Percentiles rank a stretch among this genome's conserved stretches.
phyloP scores from a whole-genome alignment of 2,888 invertebrate species.

The Achlya flavicornis region DNA sequence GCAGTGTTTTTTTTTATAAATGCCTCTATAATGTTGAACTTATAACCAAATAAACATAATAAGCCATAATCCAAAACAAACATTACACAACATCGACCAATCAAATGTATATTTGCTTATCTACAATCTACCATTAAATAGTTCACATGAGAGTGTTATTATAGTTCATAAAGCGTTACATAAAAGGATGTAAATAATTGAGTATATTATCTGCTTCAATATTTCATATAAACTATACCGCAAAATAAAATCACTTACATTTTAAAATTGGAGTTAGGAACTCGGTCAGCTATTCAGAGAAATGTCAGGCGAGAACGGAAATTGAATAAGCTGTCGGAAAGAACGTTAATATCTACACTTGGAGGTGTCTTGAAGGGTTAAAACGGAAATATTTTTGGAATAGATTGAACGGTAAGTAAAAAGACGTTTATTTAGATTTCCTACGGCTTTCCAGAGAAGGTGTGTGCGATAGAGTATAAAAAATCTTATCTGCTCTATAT shows the following conservation, averaged over 20 bases:
- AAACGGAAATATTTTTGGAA: constrained; percentile 1
- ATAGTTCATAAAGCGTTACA: not conserved
- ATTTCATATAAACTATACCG: not conserved
- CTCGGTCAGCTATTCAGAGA: not conserved
- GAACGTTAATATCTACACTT: constrained; percentile 16
- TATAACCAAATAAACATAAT: too few species aligned
- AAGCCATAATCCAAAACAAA: not conserved
- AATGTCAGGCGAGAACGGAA: constrained; percentile 21
- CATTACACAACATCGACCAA: not conserved
- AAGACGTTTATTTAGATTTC: not conserved
- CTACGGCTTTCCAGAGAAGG: not conserved
- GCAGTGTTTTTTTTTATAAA: too few species aligned
- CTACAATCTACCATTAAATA: not conserved
- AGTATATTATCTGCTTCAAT: not conserved
- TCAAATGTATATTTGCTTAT: not conserved
- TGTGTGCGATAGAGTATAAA: too few species aligned
- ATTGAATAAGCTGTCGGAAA: constrained; percentile 25
- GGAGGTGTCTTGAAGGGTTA: constrained; percentile 10
- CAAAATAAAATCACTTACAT: not conserved
- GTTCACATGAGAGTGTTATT: not conserved
- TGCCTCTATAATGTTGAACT: too few species aligned
- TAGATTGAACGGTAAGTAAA: not conserved
- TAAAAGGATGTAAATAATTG: not conserved
- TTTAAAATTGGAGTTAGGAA: not conserved
- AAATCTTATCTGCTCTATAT: too few species aligned